Base-by-base conservation (phyloP, 2,797 vertebrate species). In the Falco peregrinus region DNA sequence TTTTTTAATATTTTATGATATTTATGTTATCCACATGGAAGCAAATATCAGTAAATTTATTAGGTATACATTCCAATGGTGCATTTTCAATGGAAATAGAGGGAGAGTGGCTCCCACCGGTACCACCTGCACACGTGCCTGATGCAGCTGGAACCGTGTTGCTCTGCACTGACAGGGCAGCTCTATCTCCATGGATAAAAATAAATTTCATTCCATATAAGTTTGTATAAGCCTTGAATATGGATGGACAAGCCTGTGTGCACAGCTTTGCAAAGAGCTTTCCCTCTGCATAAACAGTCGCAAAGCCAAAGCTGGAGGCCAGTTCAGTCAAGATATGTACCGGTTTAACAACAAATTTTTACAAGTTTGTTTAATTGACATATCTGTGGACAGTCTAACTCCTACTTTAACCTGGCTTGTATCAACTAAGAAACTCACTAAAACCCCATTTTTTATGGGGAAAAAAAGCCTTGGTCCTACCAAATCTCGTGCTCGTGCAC, bases 121-220 rank as follows among this genome's bases (percentile, higher is more conserved):
- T 35, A 37, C 16, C 48, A 68, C 29, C 39, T 24, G 35, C 81
- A 59, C 16, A 14, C 7, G 29, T 60, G 50, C 54, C 82, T 68
- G 57, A 48, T 35, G 24, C 84, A 77, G 68, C 48, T 82, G 63
- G 48, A 79, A 37, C 56, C 2, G 1, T 4, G 16, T 61, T 82
- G 53, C 67, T 75, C 39, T 61, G 45, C 45, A 8, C 45, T 94
- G 57, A 45, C 51, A 33, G 61, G 47, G 73, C 69, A 95, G 87
- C 60, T 95, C 71, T 60, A 11, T 50, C 75, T 61, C 70, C 45
- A 53, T 25, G 2, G 75, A 85, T 57, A 87, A 95, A 95, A 92
- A 89, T 61, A 91, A 89, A 85, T 91, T 70, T 83, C 3, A 78
- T 91, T 92, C 78, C 61, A 31, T 73, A 47, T 68, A 73, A 92